phyloP scores from a whole-genome alignment of 2,797 vertebrate genomes.

The Sternotherus odoratus region DNA sequence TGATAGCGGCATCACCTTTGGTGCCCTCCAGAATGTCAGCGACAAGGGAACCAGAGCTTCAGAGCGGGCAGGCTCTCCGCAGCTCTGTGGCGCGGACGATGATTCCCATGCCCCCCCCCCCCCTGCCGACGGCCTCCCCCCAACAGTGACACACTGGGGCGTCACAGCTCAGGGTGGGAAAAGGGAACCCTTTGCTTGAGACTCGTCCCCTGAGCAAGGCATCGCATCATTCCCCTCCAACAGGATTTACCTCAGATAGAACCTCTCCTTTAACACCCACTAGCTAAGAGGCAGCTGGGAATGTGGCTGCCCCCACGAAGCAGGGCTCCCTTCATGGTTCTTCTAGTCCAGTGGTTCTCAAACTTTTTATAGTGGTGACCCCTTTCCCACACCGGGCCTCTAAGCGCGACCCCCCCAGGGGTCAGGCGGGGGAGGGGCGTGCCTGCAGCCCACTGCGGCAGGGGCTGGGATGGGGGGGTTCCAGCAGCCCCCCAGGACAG shows the following conservation, averaged over 20 bases:
- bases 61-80: accelerated
- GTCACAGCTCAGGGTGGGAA: background rate
- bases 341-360: too few species aligned
- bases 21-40: accelerated
- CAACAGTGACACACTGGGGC: background rate
- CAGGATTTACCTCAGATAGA: background rate
- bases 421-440: too few species aligned
- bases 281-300: background rate
- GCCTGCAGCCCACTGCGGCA: too few species aligned
- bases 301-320: background rate
- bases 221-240: background rate
- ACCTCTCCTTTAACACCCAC: background rate
- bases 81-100: background rate
- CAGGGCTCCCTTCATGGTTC: background rate
- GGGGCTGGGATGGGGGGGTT: too few species aligned
- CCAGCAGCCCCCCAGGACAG: too few species aligned
- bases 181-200: background rate
- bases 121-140: accelerated
- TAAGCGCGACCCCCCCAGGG: too few species aligned
- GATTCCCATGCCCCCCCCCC: background rate
- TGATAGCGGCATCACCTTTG: background rate
- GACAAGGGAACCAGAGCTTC: accelerated
- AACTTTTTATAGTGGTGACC: too few species aligned
- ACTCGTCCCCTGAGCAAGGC: background rate
- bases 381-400: too few species aligned